These are phyloP conservation scores for Chaetura pelagica DNA, from an alignment of 2,113 vertebrate species.

Conservation along the genomic window DNA sequence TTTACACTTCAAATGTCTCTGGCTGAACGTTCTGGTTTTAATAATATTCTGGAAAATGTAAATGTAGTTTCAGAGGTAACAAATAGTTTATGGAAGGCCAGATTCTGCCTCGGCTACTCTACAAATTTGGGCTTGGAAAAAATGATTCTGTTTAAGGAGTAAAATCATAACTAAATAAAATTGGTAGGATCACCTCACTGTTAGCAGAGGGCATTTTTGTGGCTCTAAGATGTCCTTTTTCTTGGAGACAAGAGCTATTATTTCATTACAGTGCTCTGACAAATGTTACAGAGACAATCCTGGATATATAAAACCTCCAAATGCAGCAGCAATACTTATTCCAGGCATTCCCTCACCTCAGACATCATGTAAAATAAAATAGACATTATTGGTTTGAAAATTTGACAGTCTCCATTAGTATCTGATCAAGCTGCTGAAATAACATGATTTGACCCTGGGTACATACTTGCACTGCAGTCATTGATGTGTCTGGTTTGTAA, in stretches of 20 bases:
- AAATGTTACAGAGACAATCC: background rate
- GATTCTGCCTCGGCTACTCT: background rate
- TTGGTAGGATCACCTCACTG: background rate
- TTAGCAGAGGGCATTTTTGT: background rate
- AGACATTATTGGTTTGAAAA: background rate
- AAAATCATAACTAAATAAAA: background rate
- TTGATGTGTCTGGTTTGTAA: background rate
- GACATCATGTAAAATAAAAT: background rate
- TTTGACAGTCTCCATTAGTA: background rate
- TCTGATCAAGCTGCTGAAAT: background rate
- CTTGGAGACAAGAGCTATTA: background rate
- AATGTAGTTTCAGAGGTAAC: slow-evolving; percentile 19
- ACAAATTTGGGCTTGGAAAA: background rate
- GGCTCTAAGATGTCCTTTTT: background rate
- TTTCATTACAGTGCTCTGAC: background rate
- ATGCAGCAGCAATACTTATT: background rate
- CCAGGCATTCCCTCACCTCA: background rate
- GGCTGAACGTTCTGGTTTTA: slow-evolving; percentile 15
- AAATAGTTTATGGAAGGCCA: background rate
- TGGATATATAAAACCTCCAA: slow-evolving; percentile 12
- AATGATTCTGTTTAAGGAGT: background rate
- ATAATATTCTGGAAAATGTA: slow-evolving; percentile 21
- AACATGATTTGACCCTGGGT: background rate
- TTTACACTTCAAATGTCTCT: slow-evolving; percentile 45
- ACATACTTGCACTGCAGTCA: background rate